phyloP scores from a whole-genome alignment of 2,888 invertebrate genomes.

The Alentia gelatinosa region DNA sequence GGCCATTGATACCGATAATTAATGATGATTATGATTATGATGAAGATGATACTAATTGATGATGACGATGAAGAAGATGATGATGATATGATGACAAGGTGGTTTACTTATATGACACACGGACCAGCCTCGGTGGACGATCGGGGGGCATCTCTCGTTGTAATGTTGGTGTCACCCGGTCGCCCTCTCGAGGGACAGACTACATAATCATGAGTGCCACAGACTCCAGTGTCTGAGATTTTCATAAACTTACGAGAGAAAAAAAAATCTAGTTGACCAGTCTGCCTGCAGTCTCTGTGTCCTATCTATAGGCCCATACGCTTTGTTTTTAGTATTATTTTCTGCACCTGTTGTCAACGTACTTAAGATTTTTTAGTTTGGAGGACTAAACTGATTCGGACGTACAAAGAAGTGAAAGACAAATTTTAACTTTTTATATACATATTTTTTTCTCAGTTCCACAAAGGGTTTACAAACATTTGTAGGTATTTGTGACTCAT shows the following conservation, averaged over 20 bases:
- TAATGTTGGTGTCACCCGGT: slow-evolving; percentile 17
- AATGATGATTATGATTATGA: slow-evolving; percentile 36
- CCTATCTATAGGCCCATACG: slow-evolving; percentile 21
- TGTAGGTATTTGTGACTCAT: slow-evolving; percentile 50
- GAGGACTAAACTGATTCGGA: slow-evolving; percentile 25
- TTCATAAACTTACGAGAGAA: slow-evolving; percentile 3
- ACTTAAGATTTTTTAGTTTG: slow-evolving; percentile 38
- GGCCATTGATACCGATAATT: slow-evolving; percentile 42
- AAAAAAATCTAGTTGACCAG: slow-evolving; percentile 32
- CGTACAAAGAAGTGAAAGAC: background rate
- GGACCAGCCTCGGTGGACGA: slow-evolving; percentile 32
- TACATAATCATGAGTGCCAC: slow-evolving; percentile 51
- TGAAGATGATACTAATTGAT: slow-evolving; percentile 16
- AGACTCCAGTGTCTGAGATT: slow-evolving; percentile 47
- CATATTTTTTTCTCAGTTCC: slow-evolving; percentile 41
- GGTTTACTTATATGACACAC: slow-evolving; percentile 22
- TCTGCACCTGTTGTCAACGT: slow-evolving; percentile 48
- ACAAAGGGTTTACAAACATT: slow-evolving; percentile 50
- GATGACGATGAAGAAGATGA: slow-evolving; percentile 7
- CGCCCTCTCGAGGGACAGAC: slow-evolving; percentile 17
- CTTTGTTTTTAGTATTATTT: slow-evolving; percentile 26
- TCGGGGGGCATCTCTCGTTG: slow-evolving; percentile 22
- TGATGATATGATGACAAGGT: slow-evolving; percentile 41
- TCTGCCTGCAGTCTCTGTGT: slow-evolving; percentile 47
- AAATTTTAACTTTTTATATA: slow-evolving; percentile 47